Evolutionary conservation across 2,113 vertebrate species (phyloP).

Genomic region (Cervus canadensis): DNA sequence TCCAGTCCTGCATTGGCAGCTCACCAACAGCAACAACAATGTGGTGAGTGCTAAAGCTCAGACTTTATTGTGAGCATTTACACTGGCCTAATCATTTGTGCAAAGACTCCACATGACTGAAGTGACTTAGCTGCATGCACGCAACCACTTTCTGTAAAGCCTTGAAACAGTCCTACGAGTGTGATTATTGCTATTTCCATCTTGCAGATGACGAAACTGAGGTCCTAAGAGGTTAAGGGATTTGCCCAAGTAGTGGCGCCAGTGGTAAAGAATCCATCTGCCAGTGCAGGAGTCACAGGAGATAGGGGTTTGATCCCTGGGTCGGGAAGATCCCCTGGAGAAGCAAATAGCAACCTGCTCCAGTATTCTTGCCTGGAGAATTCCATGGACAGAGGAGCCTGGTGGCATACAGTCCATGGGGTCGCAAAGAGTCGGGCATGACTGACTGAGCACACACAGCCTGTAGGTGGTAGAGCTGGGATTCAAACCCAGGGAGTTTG

Average conservation of each 20-base stretch:
- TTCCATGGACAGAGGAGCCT: neutral
- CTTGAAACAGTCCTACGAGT: neutral
- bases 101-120: neutral
- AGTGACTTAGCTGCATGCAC: neutral
- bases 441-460: neutral
- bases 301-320: neutral
- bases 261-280: neutral
- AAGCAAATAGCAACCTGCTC: neutral
- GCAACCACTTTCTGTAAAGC: neutral
- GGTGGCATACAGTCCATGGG: neutral
- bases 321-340: neutral
- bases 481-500: neutral
- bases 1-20: neutral
- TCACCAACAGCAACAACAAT: neutral
- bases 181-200: neutral
- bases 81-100: neutral
- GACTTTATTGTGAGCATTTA: neutral
- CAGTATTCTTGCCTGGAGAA: neutral
- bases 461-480: neutral
- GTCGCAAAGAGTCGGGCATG: accelerated
- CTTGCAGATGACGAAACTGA: neutral
- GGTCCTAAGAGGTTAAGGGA: neutral
- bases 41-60: neutral
- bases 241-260: neutral
- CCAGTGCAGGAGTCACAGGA: neutral